phyloP scores from a whole-genome alignment of 2,888 invertebrate genomes.

The Melipona beecheii region DNA sequence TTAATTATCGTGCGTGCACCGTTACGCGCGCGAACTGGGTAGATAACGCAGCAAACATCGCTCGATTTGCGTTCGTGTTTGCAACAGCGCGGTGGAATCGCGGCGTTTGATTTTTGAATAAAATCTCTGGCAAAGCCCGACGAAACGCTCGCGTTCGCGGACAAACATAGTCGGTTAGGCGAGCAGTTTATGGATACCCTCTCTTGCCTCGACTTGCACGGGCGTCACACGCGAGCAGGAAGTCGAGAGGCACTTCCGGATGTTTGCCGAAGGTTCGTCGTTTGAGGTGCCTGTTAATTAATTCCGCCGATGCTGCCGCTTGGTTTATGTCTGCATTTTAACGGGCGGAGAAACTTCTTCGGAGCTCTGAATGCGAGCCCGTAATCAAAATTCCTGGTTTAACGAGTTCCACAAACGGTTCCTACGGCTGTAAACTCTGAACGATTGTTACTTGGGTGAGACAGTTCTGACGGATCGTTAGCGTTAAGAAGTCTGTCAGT shows the following conservation, averaged over 20 bases:
- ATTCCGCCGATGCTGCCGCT: constrained; percentile 57
- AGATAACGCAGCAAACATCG: constrained; percentile 21
- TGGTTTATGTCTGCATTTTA: constrained; percentile 37
- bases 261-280: constrained; percentile 68
- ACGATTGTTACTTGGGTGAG: no score
- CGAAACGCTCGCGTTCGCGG: neutral
- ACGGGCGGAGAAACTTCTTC: neutral
- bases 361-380: neutral
- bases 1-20: no score
- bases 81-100: constrained; percentile 67
- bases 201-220: constrained; percentile 14
- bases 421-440: no score
- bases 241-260: constrained; percentile 58
- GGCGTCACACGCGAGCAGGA: constrained; percentile 34
- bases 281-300: constrained; percentile 70
- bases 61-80: neutral
- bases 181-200: constrained; percentile 23
- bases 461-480: no score
- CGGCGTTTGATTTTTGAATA: constrained; percentile 70
- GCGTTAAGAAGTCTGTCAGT: no score
- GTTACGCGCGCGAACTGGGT: neutral
- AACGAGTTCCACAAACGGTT: neutral
- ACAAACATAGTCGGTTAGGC: neutral
- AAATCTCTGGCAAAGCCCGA: constrained; percentile 67
- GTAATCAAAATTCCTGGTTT: constrained; percentile 2